Conservation (phyloP, 2,888 invertebrate species). For the Julus scandinavius region DNA sequence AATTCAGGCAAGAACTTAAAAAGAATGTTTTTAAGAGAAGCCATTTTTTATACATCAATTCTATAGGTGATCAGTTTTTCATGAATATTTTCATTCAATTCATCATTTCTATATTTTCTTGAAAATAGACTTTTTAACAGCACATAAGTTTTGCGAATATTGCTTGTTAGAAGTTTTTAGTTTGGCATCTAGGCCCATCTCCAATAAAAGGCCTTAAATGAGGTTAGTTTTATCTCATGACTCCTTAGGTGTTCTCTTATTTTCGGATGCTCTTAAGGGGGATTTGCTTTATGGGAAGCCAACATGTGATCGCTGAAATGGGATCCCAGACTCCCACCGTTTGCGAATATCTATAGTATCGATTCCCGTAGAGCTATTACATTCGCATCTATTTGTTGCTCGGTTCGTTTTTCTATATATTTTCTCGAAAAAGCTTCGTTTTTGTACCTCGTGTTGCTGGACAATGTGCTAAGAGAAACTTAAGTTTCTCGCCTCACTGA, state of each 20-base stretch:
- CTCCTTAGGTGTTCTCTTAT: background rate
- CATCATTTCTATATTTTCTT: too few species aligned
- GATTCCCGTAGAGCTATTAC: background rate
- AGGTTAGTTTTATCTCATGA: background rate
- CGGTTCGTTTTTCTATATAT: background rate
- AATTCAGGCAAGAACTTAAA: too few species aligned
- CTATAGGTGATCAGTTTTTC: too few species aligned
- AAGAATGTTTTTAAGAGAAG: too few species aligned
- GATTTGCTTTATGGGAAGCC: slow-evolving; percentile 10
- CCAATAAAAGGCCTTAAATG: background rate
- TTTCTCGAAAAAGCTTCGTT: background rate
- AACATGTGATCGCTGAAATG: slow-evolving; percentile 43
- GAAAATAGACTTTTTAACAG: too few species aligned
- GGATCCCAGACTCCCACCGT: slow-evolving; percentile 15
- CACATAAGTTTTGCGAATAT: too few species aligned
- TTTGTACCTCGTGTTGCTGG: background rate
- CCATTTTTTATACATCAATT: too few species aligned
- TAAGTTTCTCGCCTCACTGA: background rate
- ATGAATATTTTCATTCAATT: too few species aligned
- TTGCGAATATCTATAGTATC: background rate
- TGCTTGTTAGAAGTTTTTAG: too few species aligned
- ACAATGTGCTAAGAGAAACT: background rate
- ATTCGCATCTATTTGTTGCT: slow-evolving; percentile 14
- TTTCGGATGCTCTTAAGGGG: background rate
- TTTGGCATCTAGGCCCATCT: too few species aligned